A percentile compares a stretch with the other conserved stretches of the same genome.
These are phyloP conservation scores for Ischnus inquisitorius DNA, from an alignment of 2,888 invertebrate species.

Conservation along the genomic window DNA sequence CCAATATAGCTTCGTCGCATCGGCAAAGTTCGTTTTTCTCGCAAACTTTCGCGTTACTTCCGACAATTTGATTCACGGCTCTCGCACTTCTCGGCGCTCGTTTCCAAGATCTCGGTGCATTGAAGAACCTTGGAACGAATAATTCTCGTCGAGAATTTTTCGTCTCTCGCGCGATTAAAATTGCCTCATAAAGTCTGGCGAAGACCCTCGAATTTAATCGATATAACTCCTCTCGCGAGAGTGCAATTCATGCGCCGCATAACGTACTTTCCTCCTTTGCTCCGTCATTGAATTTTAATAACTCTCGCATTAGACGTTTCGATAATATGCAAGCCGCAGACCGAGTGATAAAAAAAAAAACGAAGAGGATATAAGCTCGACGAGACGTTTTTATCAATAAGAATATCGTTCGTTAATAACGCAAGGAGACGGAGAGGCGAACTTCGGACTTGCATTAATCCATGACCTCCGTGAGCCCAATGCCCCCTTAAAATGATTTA, in stretches of 20 bases:
- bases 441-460: slow-evolving; percentile 35
- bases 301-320: not conserved
- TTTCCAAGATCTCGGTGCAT: not conserved
- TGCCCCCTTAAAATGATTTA: slow-evolving; percentile 12
- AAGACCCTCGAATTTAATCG: slow-evolving; percentile 36
- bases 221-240: slow-evolving; percentile 10
- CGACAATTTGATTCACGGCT: not conserved
- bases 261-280: slow-evolving; percentile 1
- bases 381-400: not conserved
- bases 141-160: not conserved
- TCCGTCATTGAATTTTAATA: slow-evolving; percentile 34
- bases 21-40: not conserved
- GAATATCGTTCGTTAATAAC: slow-evolving; percentile 7
- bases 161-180: not conserved
- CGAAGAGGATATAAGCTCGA: not conserved
- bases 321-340: slow-evolving; percentile 2
- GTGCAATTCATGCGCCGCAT: slow-evolving; percentile 5
- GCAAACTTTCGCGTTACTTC: not conserved
- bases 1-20: not conserved
- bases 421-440: not conserved
- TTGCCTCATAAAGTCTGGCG: slow-evolving; percentile 28
- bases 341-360: not conserved
- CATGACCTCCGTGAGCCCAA: not conserved
- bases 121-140: not conserved
- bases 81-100: not conserved